phyloP scores from a whole-genome alignment of 30 jellyfish, hydroid and myxozoan genomes.

The Turritopsis dohrnii region DNA sequence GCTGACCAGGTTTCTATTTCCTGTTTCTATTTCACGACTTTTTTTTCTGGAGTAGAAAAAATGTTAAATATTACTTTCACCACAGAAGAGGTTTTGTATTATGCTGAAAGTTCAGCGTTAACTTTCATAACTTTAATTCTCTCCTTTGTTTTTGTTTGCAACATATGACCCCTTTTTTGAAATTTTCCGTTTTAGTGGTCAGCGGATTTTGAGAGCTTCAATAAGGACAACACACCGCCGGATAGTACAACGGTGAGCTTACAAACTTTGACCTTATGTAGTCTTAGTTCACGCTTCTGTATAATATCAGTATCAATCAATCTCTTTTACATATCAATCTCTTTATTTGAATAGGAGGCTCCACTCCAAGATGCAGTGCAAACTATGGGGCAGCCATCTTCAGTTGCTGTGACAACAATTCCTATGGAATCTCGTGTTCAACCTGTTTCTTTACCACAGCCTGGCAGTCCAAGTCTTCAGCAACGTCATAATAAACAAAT shows the following conservation, averaged over 20 bases:
- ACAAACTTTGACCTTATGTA: not conserved
- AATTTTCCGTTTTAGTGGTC: conserved; percentile 10
- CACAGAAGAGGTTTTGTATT: too few species aligned
- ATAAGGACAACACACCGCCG: not conserved
- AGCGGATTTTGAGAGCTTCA: not conserved
- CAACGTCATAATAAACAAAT: not conserved
- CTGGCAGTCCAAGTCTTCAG: not conserved
- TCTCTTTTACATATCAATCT: not conserved
- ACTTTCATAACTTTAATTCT: not conserved
- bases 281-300: not conserved
- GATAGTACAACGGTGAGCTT: conserved; percentile 6
- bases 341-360: not conserved
- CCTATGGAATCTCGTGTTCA: conserved; percentile 25
- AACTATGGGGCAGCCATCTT: conserved; percentile 31
- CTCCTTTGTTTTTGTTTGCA: too few species aligned
- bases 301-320: not conserved
- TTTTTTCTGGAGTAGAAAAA: too few species aligned
- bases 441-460: not conserved
- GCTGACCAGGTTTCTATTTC: not conserved
- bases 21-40: too few species aligned
- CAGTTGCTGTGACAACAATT: not conserved
- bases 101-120: not conserved
- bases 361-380: conserved; percentile 9
- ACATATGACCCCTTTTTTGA: too few species aligned
- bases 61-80: too few species aligned